phyloP scores from a whole-genome alignment of 2,888 invertebrate genomes.

The Thymelicus lineola region DNA sequence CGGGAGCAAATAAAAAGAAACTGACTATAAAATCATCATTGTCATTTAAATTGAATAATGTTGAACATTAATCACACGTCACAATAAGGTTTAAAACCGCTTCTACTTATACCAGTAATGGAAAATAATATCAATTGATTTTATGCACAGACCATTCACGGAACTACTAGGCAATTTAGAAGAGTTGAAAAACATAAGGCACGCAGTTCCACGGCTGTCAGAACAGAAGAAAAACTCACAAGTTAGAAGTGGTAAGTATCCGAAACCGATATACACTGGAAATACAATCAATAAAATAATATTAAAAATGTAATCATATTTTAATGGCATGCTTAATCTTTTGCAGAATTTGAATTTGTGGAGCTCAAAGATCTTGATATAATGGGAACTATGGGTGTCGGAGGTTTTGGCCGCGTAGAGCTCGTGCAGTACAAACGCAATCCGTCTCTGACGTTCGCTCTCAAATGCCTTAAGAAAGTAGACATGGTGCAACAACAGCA shows the following conservation, averaged over 20 bases:
- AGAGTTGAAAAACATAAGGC: constrained; percentile 81
- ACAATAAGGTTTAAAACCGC: no score
- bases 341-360: constrained; percentile 87
- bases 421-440: constrained; percentile 87
- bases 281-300: background rate
- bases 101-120: no score
- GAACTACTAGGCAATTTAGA: constrained; percentile 93
- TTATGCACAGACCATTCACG: constrained; percentile 88
- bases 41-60: no score
- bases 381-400: constrained; percentile 95
- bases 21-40: no score
- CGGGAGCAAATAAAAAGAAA: no score
- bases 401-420: constrained; percentile 96
- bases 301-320: background rate
- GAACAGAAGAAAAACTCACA: constrained; percentile 69
- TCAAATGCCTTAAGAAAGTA: constrained; percentile 95
- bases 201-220: constrained; percentile 67
- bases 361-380: constrained; percentile 91
- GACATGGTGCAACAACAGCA: constrained; percentile 95
- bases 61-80: no score
- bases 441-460: constrained; percentile 87
- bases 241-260: constrained; percentile 69
- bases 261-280: no score
- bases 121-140: background rate
- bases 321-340: background rate